These are phyloP conservation scores for Actinemys pallida DNA, from an alignment of 2,113 vertebrate genomes.

Conservation along the genomic window DNA sequence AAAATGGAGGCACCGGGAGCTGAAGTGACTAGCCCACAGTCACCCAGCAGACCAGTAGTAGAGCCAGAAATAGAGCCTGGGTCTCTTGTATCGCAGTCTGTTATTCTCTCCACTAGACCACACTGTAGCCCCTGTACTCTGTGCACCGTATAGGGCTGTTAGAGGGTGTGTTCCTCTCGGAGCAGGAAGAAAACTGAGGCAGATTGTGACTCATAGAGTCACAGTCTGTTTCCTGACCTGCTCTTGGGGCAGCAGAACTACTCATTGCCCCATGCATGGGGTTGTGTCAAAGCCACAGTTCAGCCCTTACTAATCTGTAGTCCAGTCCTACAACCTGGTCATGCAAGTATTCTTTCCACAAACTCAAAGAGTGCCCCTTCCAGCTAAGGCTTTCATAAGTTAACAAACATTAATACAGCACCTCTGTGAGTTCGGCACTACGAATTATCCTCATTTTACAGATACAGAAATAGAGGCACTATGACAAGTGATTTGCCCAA, in stretches of 20 bases:
- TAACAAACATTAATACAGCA: background rate
- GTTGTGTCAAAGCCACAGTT: background rate
- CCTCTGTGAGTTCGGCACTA: background rate
- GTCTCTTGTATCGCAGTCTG: background rate
- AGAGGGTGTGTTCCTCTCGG: background rate
- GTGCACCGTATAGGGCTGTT: background rate
- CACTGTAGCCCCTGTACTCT: background rate
- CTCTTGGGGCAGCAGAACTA: background rate
- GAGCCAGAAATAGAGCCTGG: background rate
- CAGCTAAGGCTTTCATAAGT: conserved; percentile 6
- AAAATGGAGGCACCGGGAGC: background rate
- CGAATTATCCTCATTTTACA: conserved; percentile 26
- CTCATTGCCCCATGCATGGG: background rate
- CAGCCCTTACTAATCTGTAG: background rate
- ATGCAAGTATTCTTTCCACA: background rate
- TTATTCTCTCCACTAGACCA: background rate
- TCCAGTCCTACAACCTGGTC: background rate
- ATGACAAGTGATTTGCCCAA: conserved; percentile 4
- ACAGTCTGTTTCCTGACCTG: background rate
- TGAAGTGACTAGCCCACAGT: background rate
- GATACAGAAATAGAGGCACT: conserved; percentile 14
- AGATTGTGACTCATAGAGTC: background rate
- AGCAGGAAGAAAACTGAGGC: background rate
- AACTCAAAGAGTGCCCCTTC: background rate
- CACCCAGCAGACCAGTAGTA: background rate